Evolutionary conservation across 1,140 invertebrate species (phyloP).

Genomic region (Drosophila sucinea): DNA sequence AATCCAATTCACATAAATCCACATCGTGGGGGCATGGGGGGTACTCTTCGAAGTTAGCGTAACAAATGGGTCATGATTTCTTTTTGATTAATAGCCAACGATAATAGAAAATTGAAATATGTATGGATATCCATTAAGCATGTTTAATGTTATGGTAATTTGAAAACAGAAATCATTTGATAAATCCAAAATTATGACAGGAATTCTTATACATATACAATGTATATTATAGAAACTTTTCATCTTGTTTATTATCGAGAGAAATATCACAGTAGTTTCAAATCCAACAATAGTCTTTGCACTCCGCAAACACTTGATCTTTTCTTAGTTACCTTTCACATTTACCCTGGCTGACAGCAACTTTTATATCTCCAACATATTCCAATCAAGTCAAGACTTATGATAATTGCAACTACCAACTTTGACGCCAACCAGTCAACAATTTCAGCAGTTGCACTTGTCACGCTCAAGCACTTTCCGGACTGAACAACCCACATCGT

Average conservation of each 20-base stretch:
- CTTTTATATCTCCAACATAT: not conserved
- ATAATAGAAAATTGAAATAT: conserved; percentile 22
- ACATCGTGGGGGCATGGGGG: not conserved
- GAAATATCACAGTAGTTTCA: no score
- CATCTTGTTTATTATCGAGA: no score
- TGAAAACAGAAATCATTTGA: not conserved
- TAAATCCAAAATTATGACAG: no score
- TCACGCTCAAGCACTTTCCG: conserved; percentile 8
- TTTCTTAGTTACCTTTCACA: not conserved
- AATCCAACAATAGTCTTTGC: no score
- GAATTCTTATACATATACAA: no score
- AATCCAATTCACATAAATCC: not conserved
- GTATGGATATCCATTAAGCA: no score
- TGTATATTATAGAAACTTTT: no score
- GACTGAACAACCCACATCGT: conserved; percentile 38
- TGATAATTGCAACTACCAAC: conserved; percentile 5
- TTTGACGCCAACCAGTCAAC: conserved; percentile 26
- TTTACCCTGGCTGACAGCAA: conserved; percentile 1
- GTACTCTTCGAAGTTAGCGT: conserved; percentile 37
- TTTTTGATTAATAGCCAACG: conserved; percentile 44
- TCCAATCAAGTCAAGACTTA: conserved; percentile 8
- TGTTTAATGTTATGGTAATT: conserved; percentile 6
- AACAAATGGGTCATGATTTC: conserved; percentile 44
- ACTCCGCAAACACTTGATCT: no score
- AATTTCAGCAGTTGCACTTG: conserved; percentile 2